Base-by-base conservation (phyloP, 2,113 vertebrate species). In the Cygnus buccinator region DNA sequence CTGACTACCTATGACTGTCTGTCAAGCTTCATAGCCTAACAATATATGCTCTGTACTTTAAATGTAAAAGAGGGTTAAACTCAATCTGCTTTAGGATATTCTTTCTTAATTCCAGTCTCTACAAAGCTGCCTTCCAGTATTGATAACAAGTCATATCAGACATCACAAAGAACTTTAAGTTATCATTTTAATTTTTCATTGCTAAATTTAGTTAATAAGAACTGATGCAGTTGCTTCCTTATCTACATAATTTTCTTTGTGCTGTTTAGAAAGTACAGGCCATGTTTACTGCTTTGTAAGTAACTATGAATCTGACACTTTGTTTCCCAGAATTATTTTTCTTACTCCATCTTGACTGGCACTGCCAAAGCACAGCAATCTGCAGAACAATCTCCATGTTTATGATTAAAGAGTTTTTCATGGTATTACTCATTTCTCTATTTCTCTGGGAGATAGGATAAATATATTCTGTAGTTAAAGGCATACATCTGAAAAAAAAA, bases 371-470 rank as follows among this genome's bases (percentile, higher is more conserved):
- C 28, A 84, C 18, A 65, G 72, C 85, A 92, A 92, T 92, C 94
- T 85, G 74, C 89, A 92, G 68, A 82, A 90, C 91, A 95, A 92
- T 95, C 89, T 90, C 73, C 79, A 76, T 46, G 62, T 17, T 75
- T 43, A 86, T 85, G 90, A 94, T 96, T 95, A 95, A 96, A 93
- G 55, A 89, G 31, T 74, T 87, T 39, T 58, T 92, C 29, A 3
- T 50, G 37, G 50, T 75, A 89, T 88, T 93, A 95, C 48, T 93
- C 82, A 96, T 96, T 96, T 97, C 46, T 52, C 87, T 75, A 96
- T 96, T 96, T 97, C 46, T 52, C 87, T 75, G 15, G 81, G 25
- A 95, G 75, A 88, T 59, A 78, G 17, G 84, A 95, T 81, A 93
- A 94, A 97, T 91, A 91, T 75, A 96, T 94, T 88, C 82, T 62